Evolutionary conservation across 1,140 invertebrate species (phyloP).

Genomic region (Varroa destructor): DNA sequence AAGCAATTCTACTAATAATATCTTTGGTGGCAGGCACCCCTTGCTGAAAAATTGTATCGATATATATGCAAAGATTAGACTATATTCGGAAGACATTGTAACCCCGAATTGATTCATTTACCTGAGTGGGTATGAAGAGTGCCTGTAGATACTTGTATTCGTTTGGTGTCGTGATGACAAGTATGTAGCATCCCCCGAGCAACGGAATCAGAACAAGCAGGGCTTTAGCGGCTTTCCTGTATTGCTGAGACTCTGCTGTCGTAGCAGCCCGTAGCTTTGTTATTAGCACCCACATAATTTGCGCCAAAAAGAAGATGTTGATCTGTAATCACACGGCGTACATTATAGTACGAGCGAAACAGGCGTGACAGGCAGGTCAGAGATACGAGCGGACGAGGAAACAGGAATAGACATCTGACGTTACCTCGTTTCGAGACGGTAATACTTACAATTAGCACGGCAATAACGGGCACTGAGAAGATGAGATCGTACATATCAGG

Average conservation of each 20-base stretch:
- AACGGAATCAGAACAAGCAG: conserved; percentile 71
- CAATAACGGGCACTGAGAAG: conserved; percentile 35
- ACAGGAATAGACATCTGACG: no score
- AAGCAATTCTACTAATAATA: no score
- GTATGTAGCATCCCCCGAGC: conserved; percentile 69
- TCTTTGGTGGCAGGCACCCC: no score
- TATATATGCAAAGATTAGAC: no score
- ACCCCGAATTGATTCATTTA: neutral
- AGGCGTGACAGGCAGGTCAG: no score
- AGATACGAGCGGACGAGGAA: neutral
- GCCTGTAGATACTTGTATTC: conserved; percentile 29
- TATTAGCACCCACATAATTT: conserved; percentile 87
- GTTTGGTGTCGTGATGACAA: conserved; percentile 58
- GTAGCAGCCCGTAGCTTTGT: conserved; percentile 76
- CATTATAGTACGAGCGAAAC: neutral
- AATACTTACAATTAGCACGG: conserved; percentile 35
- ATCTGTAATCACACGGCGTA: conserved; percentile 41
- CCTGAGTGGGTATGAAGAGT: conserved; percentile 9
- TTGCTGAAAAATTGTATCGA: no score
- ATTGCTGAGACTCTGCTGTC: conserved; percentile 67
- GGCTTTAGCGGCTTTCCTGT: conserved; percentile 72
- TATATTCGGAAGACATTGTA: no score
- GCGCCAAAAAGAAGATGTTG: conserved; percentile 70
- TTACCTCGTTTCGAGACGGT: no score
- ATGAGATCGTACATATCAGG: conserved; percentile 36